Base-by-base conservation (phyloP, 1,140 invertebrate genomes). In the Coenobita brevimanus region DNA sequence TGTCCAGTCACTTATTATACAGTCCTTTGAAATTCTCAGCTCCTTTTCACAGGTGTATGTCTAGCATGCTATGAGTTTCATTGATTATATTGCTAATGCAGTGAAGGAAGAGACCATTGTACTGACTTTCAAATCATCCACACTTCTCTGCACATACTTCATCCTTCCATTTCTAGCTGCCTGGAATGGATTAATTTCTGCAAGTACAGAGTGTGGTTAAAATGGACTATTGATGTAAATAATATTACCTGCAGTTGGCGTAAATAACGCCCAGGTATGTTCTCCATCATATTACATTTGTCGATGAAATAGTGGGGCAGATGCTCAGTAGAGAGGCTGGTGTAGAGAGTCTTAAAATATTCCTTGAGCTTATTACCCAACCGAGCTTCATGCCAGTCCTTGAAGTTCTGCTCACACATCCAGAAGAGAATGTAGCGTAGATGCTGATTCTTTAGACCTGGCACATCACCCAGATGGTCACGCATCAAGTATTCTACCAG, bases 381-480 rank as follows among this genome's bases (percentile, higher is more conserved):
- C 54, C 94, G 92, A 91, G 95, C 94, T 89, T 96, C 95, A 0
- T 95, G 93, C 96, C 96, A 97, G 69, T 93, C 94, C 2, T 93
- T 93, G 38, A 94, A 94, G 88, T 95, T 94, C 36, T 93, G 90
- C 91, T 97, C 96, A 88, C 95, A 95, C 92, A 96, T 93, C 95
- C 95, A 96, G 91, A 96, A 96, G n/a, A 97, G 91, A 91, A 95
- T 94, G 80, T 95, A 95, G 81, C 95, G 94, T n/a, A 97, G 94
- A 91, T 97, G 96, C 81, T 95, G 94, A 0, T 91, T 91, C 27
- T 94, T 94, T 0, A 96, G 92, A 33, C 94, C 92, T 50, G 94
- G 92, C 0, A 93, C 43, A 8, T 89, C 88, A 10, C 24, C 57
- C 41, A 90, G 91, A 0, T 94, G 94, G 90, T 95, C 94, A 46